Conservation (phyloP, 2,888 invertebrate genomes). For the Meiosimyza platycephala region DNA sequence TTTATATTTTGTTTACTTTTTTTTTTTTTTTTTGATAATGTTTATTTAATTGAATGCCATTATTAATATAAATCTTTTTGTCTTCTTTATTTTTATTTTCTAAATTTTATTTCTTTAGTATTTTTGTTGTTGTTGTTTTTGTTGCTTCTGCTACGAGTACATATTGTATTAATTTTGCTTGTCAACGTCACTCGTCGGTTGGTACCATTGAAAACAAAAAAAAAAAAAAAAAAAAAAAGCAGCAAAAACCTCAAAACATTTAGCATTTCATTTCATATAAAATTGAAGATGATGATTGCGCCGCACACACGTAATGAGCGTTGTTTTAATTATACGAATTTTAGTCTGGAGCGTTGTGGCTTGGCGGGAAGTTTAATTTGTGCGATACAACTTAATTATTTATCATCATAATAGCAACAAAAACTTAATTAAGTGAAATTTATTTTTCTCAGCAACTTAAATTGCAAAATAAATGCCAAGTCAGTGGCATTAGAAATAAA, state of each 20-base stretch:
- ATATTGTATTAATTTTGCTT: neutral
- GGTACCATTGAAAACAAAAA: neutral
- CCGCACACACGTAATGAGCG: conserved; percentile 11
- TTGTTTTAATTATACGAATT: conserved; percentile 29
- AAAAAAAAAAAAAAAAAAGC: conserved; percentile 8
- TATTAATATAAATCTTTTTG: neutral
- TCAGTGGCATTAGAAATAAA: too few relatives aligned
- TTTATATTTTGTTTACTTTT: neutral
- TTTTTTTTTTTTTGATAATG: neutral
- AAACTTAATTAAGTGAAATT: too few relatives aligned
- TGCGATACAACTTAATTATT: too few relatives aligned
- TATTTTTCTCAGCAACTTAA: too few relatives aligned
- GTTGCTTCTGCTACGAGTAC: neutral
- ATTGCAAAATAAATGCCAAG: too few relatives aligned
- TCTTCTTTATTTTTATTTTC: neutral
- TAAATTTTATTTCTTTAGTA: too few relatives aligned
- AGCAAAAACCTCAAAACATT: neutral
- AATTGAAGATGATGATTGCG: conserved; percentile 26
- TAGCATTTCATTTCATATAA: conserved; percentile 19
- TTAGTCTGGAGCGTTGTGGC: conserved; percentile 28
- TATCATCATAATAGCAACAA: too few relatives aligned
- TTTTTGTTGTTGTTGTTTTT: neutral
- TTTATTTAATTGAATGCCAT: conserved; percentile 1
- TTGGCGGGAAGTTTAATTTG: neutral
- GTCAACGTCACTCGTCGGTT: conserved; percentile 1